Conservation (phyloP, 2,888 invertebrate species). For the Aphodius granarius region DNA sequence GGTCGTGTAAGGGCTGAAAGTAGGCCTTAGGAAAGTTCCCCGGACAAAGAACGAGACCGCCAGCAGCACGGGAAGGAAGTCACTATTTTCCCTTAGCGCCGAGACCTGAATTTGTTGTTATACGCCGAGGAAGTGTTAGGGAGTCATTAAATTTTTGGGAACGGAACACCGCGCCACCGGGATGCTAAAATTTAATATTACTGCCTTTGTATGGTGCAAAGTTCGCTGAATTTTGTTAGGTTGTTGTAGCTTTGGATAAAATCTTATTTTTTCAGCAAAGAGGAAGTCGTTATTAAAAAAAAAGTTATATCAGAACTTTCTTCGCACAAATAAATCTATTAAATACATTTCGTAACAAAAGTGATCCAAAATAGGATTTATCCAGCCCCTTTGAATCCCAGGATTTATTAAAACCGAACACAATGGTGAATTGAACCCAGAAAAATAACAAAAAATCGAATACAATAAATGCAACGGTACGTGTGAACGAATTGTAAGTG, state of each 20-base stretch:
- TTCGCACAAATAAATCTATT: too few relatives aligned
- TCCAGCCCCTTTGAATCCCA: neutral
- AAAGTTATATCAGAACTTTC: too few relatives aligned
- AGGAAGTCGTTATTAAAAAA: neutral
- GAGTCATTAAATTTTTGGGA: neutral
- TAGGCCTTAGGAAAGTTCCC: constrained; percentile 10
- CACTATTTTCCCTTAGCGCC: neutral
- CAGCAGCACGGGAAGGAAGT: neutral
- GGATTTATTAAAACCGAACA: neutral
- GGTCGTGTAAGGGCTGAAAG: constrained; percentile 13
- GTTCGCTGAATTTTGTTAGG: neutral
- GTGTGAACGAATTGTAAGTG: constrained; percentile 38
- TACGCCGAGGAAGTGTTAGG: neutral
- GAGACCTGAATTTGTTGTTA: neutral
- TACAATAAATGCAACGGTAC: constrained; percentile 27
- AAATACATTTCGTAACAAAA: neutral
- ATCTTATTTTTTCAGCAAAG: neutral
- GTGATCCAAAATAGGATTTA: neutral
- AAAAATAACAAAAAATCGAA: neutral
- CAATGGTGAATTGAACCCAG: neutral
- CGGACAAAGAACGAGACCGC: neutral
- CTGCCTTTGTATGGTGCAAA: neutral
- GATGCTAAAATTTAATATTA: neutral
- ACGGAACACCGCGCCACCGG: neutral
- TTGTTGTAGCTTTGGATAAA: neutral